These are phyloP conservation scores for Branchipolynoe longqiensis DNA, from an alignment of 2,888 invertebrate genomes.

Conservation along the genomic window DNA sequence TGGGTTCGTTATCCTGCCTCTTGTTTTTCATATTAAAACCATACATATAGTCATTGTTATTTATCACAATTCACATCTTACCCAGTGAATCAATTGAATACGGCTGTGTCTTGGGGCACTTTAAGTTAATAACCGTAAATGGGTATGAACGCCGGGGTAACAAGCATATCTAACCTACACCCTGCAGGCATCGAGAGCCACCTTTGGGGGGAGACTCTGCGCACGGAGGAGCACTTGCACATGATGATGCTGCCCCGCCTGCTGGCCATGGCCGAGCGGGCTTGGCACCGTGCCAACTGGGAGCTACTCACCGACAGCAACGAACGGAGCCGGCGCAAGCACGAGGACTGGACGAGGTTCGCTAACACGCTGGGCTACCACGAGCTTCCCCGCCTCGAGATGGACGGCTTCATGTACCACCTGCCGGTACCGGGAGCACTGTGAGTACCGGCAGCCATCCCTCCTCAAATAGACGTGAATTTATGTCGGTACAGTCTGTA, in stretches of 20 bases:
- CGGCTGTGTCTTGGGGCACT: too few species aligned
- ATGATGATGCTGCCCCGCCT: slow-evolving; percentile 68
- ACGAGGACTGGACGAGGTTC: slow-evolving; percentile 76
- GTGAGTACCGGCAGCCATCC: too few species aligned
- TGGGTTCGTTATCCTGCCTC: too few species aligned
- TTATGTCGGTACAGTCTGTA: too few species aligned
- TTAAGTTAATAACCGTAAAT: too few species aligned
- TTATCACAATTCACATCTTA: too few species aligned
- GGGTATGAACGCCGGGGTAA: too few species aligned
- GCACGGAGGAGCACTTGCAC: slow-evolving; percentile 63
- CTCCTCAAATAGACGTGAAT: too few species aligned
- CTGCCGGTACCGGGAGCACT: slow-evolving; percentile 78
- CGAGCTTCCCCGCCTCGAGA: slow-evolving; percentile 76
- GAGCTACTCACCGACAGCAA: slow-evolving; percentile 71
- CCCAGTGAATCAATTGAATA: too few species aligned
- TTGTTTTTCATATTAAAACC: too few species aligned
- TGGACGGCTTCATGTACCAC: slow-evolving; percentile 73
- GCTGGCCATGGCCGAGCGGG: slow-evolving; percentile 69
- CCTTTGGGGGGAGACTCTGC: slow-evolving; percentile 67
- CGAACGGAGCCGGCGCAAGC: slow-evolving; percentile 62
- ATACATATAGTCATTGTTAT: too few species aligned
- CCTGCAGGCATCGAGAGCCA: slow-evolving; percentile 66
- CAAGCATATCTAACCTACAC: too few species aligned
- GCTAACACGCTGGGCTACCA: slow-evolving; percentile 75
- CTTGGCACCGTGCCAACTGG: slow-evolving; percentile 72